phyloP scores from a whole-genome alignment of 2,113 vertebrate species.

The Aramus guarauna region DNA sequence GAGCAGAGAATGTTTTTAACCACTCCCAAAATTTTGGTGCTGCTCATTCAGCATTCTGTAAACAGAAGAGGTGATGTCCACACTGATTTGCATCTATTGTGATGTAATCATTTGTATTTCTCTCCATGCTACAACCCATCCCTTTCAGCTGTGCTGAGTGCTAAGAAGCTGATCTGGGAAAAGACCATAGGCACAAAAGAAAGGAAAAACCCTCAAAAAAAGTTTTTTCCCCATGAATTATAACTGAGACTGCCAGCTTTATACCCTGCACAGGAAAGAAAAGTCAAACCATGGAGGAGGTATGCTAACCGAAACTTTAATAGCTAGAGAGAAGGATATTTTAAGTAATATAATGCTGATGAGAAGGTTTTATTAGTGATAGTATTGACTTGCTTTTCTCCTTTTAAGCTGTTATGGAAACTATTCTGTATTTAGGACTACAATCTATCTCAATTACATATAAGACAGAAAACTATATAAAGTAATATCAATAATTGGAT shows the following conservation, averaged over 20 bases:
- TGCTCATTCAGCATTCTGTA: neutral
- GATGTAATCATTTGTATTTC: neutral
- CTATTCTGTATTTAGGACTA: neutral
- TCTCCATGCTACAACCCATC: neutral
- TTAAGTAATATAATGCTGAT: neutral
- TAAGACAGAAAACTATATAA: neutral
- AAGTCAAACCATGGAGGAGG: neutral
- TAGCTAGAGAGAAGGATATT: neutral
- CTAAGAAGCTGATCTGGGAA: neutral
- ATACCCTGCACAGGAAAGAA: neutral
- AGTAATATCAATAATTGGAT: neutral
- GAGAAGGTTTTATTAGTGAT: neutral
- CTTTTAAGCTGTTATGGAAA: neutral
- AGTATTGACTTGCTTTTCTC: neutral
- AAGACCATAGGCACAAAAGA: neutral
- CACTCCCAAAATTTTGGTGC: neutral
- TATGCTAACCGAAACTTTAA: fast-evolving
- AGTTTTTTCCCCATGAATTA: neutral
- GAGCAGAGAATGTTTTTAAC: neutral
- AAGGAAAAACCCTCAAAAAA: neutral
- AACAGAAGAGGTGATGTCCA: neutral
- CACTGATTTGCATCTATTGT: neutral
- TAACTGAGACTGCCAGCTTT: neutral
- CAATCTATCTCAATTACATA: neutral
- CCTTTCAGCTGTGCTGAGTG: neutral